Conservation (phyloP, 2,888 invertebrate genomes). For the Oxytorus armatus region DNA sequence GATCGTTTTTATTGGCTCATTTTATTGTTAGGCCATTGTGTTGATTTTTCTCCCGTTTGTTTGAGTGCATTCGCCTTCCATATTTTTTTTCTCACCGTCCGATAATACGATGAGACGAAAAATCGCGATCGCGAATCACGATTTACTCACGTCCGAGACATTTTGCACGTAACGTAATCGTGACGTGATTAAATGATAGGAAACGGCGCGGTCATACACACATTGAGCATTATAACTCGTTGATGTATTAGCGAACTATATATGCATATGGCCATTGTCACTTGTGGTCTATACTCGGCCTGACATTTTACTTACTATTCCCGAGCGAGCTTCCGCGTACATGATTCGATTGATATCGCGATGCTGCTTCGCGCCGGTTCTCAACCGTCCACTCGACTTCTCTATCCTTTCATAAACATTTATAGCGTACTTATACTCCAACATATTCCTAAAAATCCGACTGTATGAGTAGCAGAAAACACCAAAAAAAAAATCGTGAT, state of each 20-base stretch:
- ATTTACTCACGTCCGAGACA: slow-evolving; percentile 69
- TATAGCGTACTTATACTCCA: no score
- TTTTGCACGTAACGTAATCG: slow-evolving; percentile 82
- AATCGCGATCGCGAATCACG: slow-evolving; percentile 25
- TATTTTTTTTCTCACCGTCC: slow-evolving; percentile 42
- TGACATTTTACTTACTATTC: slow-evolving; percentile 80
- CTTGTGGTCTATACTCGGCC: slow-evolving; percentile 45
- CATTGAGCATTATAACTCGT: slow-evolving; percentile 41
- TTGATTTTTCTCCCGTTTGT: background rate
- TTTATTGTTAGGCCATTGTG: no score
- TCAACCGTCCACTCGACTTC: slow-evolving; percentile 13
- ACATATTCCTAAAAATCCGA: no score
- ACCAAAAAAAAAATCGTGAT: no score
- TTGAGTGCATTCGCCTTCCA: background rate
- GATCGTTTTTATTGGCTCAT: no score
- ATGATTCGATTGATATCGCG: slow-evolving; percentile 77
- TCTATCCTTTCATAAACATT: slow-evolving; percentile 5
- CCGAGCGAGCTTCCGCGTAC: slow-evolving; percentile 81
- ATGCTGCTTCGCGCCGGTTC: slow-evolving; percentile 56
- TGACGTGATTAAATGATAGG: slow-evolving; percentile 75
- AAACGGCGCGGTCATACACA: slow-evolving; percentile 36
- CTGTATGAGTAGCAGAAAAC: no score
- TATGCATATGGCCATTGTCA: slow-evolving; percentile 33
- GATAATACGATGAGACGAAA: slow-evolving; percentile 27
- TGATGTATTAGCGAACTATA: slow-evolving; percentile 40